Evolutionary conservation across 2,797 vertebrate species (phyloP), one percentile per base, ranked within the genome.

Genomic region (Schizopygopsis pylzovi): DNA sequence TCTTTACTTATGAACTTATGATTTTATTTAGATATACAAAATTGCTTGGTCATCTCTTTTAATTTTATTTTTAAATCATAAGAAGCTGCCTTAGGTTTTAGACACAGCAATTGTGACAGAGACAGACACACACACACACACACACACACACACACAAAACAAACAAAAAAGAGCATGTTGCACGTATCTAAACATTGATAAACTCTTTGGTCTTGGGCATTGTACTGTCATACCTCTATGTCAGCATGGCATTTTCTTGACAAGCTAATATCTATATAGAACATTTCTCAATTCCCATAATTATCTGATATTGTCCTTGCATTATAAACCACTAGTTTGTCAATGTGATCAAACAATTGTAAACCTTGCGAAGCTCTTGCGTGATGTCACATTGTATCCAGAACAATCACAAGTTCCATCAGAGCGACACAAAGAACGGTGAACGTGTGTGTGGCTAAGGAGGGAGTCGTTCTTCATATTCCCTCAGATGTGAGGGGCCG

Each of bases 391-490:
- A 59, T 88, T 85, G 82, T 56, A 71, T 81, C 70, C 41, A 33
- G 84, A 86, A 88, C 82, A 81, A 86, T 87, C 81, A 80, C 81
- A 77, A 86, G 84, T 90, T 90, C 88, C 82, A 89, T 87, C 83
- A 87, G 82, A 49, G 75, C 71, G 33, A 81, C 67, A 80, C 84
- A 81, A 82, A 83, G 76, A 71, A 65, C 45, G 72, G 47, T 78
- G 81, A 70, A 39, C 5, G 70, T 49, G 71, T 39, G 12, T 49
- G 71, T 39, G 15, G 25, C 73, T 70, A 77, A 88, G 85, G 56
- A 47, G 71, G 78, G 45, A 88, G 86, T 81, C 22, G 56, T 81
- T 63, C 82, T 83, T 88, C 78, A 43, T 87, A 78, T 90, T 84
- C 43, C 78, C 45, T 37, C 37, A 63, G 82, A 88, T 84, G 81